Evolutionary conservation across 2,113 vertebrate species (phyloP).

Genomic region (Petromus typicus): DNA sequence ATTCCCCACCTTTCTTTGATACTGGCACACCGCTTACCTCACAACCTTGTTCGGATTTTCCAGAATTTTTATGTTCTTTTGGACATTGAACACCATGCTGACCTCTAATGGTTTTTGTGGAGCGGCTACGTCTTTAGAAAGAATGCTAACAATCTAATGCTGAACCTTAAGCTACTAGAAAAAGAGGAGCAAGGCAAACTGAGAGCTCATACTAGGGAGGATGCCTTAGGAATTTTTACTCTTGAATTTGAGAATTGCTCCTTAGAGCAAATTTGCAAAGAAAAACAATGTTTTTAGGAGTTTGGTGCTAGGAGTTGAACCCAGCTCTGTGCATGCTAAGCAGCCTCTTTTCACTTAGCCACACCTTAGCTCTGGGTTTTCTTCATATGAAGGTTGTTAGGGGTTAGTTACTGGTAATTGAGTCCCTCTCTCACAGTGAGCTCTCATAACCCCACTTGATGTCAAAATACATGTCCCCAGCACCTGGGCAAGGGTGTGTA

Average conservation of each 20-base stretch:
- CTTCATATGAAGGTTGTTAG: background rate
- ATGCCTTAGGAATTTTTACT: background rate
- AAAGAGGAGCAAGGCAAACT: too few relatives aligned
- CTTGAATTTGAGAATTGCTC: background rate
- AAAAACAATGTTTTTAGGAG: background rate
- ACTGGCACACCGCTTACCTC: background rate
- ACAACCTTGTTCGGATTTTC: background rate
- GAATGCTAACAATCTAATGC: too few relatives aligned
- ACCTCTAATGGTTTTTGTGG: constrained; percentile 30
- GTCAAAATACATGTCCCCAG: too few relatives aligned
- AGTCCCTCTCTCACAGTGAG: background rate
- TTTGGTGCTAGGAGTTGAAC: background rate
- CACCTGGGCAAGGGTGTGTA: background rate
- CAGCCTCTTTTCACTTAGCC: background rate
- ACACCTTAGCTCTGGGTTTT: background rate
- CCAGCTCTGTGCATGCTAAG: background rate
- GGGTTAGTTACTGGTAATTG: background rate
- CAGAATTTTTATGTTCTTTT: background rate
- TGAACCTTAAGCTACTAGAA: too few relatives aligned
- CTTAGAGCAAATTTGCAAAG: background rate
- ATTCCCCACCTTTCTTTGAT: background rate
- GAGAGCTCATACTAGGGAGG: too few relatives aligned
- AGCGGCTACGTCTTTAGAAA: background rate
- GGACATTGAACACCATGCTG: background rate
- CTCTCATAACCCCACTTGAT: background rate